These are phyloP conservation scores for Apis cerana DNA, from an alignment of 1,140 invertebrate genomes.

Conservation along the genomic window DNA sequence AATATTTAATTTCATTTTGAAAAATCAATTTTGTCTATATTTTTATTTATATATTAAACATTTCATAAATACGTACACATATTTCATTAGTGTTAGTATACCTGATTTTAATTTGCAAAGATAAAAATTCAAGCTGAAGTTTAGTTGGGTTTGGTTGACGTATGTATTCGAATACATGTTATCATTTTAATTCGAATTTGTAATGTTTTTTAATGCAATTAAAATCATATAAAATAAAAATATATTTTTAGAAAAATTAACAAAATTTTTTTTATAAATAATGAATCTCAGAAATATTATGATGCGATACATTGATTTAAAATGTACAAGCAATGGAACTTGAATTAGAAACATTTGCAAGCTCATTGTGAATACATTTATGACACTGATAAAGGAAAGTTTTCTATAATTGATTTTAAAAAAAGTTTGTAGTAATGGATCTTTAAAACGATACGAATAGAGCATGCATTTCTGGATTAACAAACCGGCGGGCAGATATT, in stretches of 20 bases:
- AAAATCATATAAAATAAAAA: background rate
- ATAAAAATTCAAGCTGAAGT: conserved; percentile 13
- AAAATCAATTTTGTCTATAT: too few relatives aligned
- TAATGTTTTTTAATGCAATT: background rate
- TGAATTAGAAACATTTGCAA: conserved; percentile 12
- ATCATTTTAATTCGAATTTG: background rate
- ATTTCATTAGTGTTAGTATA: background rate
- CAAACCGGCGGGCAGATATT: conserved; percentile 76
- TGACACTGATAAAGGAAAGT: background rate
- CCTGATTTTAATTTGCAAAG: conserved; percentile 34
- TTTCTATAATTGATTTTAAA: background rate
- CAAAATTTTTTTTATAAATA: background rate
- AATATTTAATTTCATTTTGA: background rate
- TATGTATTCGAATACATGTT: background rate
- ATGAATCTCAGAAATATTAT: conserved; percentile 24
- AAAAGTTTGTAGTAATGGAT: conserved; percentile 25
- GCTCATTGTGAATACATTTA: background rate
- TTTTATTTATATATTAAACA: too few relatives aligned
- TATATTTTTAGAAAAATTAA: background rate
- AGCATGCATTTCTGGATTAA: conserved; percentile 79
- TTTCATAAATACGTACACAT: background rate
- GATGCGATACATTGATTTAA: conserved; percentile 28
- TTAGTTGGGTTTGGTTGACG: conserved; percentile 17
- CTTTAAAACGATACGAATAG: conserved; percentile 20
- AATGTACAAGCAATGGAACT: conserved; percentile 3